Evolutionary conservation across 2,113 vertebrate species (phyloP).

Genomic region (Chlamydotis undulata): DNA sequence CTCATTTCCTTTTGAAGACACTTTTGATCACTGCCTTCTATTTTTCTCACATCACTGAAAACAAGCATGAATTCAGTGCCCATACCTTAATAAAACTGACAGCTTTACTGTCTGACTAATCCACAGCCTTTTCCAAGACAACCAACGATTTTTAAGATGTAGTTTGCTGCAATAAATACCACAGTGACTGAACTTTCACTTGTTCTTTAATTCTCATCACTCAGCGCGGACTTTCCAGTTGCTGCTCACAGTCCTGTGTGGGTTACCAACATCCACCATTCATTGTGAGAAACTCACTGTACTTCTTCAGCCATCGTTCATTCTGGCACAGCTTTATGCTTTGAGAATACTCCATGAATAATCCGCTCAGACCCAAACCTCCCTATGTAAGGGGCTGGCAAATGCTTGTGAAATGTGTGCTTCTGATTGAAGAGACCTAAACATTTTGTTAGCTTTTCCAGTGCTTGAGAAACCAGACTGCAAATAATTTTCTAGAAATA

Average conservation of each 20-base stretch:
- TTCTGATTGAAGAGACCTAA: not conserved
- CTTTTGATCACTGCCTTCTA: not conserved
- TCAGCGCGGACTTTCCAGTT: not conserved
- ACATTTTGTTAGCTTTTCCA: not conserved
- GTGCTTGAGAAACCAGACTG: not conserved
- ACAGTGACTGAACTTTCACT: not conserved
- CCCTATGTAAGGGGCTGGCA: not conserved
- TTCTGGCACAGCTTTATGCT: not conserved
- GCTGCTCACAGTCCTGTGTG: not conserved
- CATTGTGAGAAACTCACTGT: not conserved
- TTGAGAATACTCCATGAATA: not conserved
- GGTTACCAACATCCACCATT: not conserved
- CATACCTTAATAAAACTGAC: not conserved
- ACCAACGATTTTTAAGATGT: not conserved
- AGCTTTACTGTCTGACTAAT: conserved; percentile 10
- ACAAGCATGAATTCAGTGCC: not conserved
- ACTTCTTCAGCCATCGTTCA: not conserved
- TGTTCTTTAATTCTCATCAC: not conserved
- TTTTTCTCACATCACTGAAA: conserved; percentile 15
- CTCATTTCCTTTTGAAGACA: conserved; percentile 4
- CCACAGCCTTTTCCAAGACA: not conserved
- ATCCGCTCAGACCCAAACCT: not conserved
- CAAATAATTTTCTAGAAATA: not conserved
- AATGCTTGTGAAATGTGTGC: not conserved
- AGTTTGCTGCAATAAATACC: not conserved